Evolutionary conservation across 2,797 vertebrate species (phyloP).

Genomic region (Falco cherrug): DNA sequence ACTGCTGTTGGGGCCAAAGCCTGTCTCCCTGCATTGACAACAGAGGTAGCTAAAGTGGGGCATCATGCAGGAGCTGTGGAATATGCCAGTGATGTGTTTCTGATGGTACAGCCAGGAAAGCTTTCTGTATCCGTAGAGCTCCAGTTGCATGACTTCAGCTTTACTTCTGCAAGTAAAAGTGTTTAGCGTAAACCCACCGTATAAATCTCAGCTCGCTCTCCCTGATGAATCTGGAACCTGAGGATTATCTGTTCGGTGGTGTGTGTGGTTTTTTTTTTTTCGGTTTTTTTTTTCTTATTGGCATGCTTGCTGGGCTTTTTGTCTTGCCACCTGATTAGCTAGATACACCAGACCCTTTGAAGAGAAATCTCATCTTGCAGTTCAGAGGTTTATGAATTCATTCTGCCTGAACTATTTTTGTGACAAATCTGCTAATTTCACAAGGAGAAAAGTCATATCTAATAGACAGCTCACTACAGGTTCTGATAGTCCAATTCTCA

Average conservation of each 20-base stretch:
- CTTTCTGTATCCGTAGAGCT: neutral
- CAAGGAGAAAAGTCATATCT: neutral
- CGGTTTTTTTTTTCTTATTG: neutral
- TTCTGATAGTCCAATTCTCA: neutral
- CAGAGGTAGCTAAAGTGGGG: neutral
- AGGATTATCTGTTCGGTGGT: neutral
- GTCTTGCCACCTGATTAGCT: neutral
- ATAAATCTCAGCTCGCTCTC: neutral
- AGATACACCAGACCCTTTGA: neutral
- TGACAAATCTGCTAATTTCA: neutral
- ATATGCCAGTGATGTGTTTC: neutral
- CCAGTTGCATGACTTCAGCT: neutral
- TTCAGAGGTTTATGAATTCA: neutral
- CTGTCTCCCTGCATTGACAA: neutral
- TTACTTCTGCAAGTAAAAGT: neutral
- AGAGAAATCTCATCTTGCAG: neutral
- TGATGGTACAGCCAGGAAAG: neutral
- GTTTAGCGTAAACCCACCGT: neutral
- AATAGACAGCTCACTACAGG: neutral
- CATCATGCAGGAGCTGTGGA: neutral
- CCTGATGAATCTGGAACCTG: neutral
- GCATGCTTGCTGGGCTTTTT: neutral
- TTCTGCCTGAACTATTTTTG: neutral
- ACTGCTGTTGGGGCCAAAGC: neutral
- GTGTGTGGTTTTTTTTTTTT: too few relatives aligned